Base-by-base conservation (phyloP, 2,797 vertebrate genomes). In the Cyclopterus lumpus region DNA sequence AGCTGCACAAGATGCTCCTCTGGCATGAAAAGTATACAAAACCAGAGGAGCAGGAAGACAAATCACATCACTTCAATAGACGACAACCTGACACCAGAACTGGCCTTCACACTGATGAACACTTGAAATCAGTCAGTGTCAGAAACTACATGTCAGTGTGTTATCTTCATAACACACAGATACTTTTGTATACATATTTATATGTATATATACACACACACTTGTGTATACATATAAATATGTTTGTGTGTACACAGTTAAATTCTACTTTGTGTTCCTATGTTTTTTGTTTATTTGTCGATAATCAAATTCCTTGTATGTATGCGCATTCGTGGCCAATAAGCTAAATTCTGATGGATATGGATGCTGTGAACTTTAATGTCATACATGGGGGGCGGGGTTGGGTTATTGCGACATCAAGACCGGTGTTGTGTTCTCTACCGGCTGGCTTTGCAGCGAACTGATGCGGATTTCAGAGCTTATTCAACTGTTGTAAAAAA, bases 1-100 rank as follows among this genome's bases (percentile, higher is more conserved):
- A 51, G 55, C 65, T 79, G 70, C 70, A 59, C 54, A 22, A 79
- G 61, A 83, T 63, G 76, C 74, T 81, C 55, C 14, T 49, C 32
- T 44, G 36, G n/a, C 48, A 59, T 8, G 0, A n/a, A n/a, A 66
- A 48, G 22, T 2, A 15, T 49, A 68, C 8, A 24, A n/a, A 61
- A 1, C 12, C 16, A 60, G 60, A 1, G 20, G n/a, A 74, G 49
- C 61, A 10, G 18, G 24, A 1, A 51, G 59, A 54, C 38, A 18
- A n/a, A 24, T 55, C 48, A 57, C 26, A 74, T 70, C 63, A 42
- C 36, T 22, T 40, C 10, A 16, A 16, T 15, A 15, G 40, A 44
- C 38, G 11, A 12, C 36, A 10, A 38, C 36, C 36, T 38, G 36
- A 38, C 40, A 44, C 15, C 40, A 40, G 38, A 40, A 40, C 12